Evolutionary conservation across 2,113 vertebrate genomes (phyloP).

Genomic region (Podilymbus podiceps): DNA sequence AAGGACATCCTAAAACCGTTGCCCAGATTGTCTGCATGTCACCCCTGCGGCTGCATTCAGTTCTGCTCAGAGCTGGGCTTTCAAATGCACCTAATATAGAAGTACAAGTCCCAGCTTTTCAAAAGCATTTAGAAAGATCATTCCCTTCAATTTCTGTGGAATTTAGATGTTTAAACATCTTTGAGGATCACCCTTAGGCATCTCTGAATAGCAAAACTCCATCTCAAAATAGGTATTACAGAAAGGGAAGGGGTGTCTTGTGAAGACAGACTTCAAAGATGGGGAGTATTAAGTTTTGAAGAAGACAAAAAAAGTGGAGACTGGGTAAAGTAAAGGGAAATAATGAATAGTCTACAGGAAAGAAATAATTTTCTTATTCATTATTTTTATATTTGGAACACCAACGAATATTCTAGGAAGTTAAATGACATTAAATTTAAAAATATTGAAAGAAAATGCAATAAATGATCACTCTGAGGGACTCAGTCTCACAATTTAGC

Average conservation of each 20-base stretch:
- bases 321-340: not conserved
- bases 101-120: slow-evolving; percentile 6
- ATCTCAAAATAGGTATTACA: not conserved
- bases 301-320: not conserved
- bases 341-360: not conserved
- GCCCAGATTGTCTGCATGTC: not conserved
- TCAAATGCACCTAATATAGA: not conserved
- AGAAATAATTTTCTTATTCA: not conserved
- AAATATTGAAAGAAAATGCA: not conserved
- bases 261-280: not conserved
- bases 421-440: not conserved
- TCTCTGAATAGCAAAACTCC: not conserved
- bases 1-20: not conserved
- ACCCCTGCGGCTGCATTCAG: not conserved
- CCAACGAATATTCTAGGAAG: not conserved
- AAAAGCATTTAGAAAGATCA: not conserved
- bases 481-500: not conserved
- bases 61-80: not conserved
- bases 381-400: slow-evolving; percentile 4
- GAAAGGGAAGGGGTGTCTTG: not conserved
- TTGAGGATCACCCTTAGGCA: slow-evolving; percentile 26
- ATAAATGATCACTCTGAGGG: not conserved
- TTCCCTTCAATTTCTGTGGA: slow-evolving; percentile 22
- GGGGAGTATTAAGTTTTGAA: not conserved
- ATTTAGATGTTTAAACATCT: slow-evolving; percentile 6